Conservation (phyloP, 2,888 invertebrate species). For the Mystacides longicornis region DNA sequence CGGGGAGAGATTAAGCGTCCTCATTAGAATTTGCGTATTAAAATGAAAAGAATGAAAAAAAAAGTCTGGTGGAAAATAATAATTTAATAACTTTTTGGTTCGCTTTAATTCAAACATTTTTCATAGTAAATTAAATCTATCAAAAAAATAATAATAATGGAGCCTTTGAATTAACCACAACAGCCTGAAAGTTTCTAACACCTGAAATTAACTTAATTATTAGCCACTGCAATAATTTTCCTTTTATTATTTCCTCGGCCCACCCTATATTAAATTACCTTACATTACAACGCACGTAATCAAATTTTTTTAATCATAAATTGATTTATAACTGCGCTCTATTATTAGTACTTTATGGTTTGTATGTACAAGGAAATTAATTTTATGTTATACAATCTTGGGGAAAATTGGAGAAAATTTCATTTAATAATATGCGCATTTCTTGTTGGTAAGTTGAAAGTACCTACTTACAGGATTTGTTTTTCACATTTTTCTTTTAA, state of each 20-base stretch:
- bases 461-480: background rate
- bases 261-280: background rate
- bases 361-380: background rate
- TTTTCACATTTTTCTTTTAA: background rate
- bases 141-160: background rate
- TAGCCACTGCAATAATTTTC: background rate
- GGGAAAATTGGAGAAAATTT: background rate
- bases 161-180: background rate
- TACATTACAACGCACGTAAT: background rate
- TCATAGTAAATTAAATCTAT: conserved; percentile 19
- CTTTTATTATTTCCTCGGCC: background rate
- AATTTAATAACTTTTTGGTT: background rate
- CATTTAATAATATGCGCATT: too few relatives aligned
- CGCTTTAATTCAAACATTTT: conserved; percentile 16
- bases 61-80: background rate
- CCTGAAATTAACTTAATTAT: background rate
- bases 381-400: background rate
- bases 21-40: conserved; percentile 4
- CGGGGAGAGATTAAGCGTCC: conserved; percentile 7
- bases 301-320: conserved; percentile 1
- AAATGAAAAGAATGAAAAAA: background rate
- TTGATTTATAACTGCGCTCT: background rate
- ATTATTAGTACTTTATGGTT: background rate
- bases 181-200: background rate
- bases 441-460: background rate